phyloP scores from a whole-genome alignment of 2,888 invertebrate genomes.

The Osmoderma eremita region DNA sequence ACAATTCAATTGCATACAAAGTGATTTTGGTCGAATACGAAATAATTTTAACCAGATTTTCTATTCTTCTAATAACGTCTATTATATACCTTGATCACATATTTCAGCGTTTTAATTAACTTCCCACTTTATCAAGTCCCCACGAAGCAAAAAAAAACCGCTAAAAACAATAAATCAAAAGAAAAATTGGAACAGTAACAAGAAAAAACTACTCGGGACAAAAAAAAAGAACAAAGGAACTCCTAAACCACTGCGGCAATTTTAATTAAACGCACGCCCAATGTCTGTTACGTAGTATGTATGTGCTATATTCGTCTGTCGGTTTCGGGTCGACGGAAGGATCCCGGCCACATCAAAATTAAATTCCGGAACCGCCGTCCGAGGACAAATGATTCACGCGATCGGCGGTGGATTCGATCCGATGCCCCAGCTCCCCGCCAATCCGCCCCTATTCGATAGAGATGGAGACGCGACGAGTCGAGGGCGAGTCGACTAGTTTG shows the following conservation, averaged over 20 bases:
- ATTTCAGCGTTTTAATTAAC: neutral
- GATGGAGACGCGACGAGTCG: neutral
- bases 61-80: too few species aligned
- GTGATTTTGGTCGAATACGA: too few species aligned
- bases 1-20: too few species aligned
- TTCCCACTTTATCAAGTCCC: neutral
- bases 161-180: too few species aligned
- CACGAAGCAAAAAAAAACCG: too few species aligned
- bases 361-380: constrained; percentile 40
- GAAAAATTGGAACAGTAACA: neutral
- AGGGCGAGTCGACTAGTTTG: constrained; percentile 16
- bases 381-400: constrained; percentile 45
- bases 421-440: constrained; percentile 8
- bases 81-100: too few species aligned
- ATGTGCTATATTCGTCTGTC: too few species aligned
- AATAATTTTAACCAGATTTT: too few species aligned
- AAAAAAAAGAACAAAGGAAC: neutral
- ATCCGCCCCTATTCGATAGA: neutral
- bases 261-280: constrained; percentile 43
- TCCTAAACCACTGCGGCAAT: constrained; percentile 43
- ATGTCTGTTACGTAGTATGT: too few species aligned
- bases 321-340: constrained; percentile 1
- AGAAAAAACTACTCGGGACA: neutral
- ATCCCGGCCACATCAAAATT: constrained; percentile 38
- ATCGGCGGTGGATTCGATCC: constrained; percentile 43